Conservation (phyloP, 2,113 vertebrate genomes). For the Neolamprologus ventralis region DNA sequence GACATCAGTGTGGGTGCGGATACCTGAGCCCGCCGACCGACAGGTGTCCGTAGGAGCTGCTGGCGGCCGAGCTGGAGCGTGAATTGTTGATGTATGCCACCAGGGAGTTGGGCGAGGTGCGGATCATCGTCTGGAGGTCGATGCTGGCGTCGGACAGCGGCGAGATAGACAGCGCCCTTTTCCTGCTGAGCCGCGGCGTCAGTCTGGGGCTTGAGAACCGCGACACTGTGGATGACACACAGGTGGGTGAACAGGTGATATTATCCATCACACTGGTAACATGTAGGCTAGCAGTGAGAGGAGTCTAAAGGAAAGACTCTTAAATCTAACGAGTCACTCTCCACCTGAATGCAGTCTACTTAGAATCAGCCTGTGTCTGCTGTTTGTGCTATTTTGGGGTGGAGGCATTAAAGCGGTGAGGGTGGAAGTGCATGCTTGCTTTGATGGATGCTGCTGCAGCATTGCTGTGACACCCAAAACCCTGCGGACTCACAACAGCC, state of each 20-base stretch:
- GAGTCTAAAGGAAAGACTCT: neutral
- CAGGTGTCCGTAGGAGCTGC: slow-evolving; percentile 94
- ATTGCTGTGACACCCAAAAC: neutral
- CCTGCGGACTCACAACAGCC: neutral
- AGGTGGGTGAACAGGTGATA: neutral
- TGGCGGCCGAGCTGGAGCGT: slow-evolving; percentile 92
- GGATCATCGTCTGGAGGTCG: slow-evolving; percentile 98
- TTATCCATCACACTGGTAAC: neutral
- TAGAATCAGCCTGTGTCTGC: neutral
- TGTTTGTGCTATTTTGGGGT: neutral
- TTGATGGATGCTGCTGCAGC: neutral
- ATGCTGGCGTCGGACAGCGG: slow-evolving; percentile 96
- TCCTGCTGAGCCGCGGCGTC: slow-evolving; percentile 88
- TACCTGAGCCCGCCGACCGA: slow-evolving; percentile 90
- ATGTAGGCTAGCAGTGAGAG: neutral
- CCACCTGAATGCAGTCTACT: neutral
- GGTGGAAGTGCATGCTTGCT: neutral
- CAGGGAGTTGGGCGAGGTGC: slow-evolving; percentile 94
- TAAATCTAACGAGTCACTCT: neutral
- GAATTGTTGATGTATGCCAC: slow-evolving; percentile 99
- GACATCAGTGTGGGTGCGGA: neutral
- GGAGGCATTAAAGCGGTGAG: neutral
- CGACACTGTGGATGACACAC: slow-evolving; percentile 73
- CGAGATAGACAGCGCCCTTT: slow-evolving; percentile 92
- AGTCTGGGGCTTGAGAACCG: slow-evolving; percentile 91